Conservation (phyloP, 2,113 vertebrate species). For the Loxodonta africana region DNA sequence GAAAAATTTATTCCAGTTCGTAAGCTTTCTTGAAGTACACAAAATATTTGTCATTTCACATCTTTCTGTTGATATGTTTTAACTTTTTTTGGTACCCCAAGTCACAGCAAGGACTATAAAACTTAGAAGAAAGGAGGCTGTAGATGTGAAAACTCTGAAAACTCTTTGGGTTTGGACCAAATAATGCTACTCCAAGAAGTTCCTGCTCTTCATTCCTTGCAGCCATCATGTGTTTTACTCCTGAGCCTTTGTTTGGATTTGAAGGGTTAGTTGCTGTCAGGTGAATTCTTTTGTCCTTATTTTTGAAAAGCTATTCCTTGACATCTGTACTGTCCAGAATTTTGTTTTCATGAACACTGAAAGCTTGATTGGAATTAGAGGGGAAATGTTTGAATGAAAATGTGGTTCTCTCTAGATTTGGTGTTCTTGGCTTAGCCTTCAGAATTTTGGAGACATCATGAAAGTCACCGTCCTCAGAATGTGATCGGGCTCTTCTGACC, state of each 20-base stretch:
- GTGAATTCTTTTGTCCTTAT: slow-evolving; percentile 38
- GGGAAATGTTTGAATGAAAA: slow-evolving; percentile 52
- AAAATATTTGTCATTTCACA: background rate
- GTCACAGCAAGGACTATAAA: background rate
- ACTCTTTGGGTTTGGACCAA: background rate
- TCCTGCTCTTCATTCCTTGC: background rate
- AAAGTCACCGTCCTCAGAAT: background rate
- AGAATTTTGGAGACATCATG: background rate
- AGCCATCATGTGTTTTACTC: background rate
- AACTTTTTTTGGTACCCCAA: background rate
- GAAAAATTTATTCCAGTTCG: slow-evolving; percentile 32
- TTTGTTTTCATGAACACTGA: slow-evolving; percentile 33
- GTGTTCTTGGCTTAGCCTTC: slow-evolving; percentile 22
- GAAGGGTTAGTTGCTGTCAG: slow-evolving; percentile 40
- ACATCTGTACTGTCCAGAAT: background rate
- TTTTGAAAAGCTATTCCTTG: slow-evolving; percentile 49
- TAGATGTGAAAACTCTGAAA: background rate
- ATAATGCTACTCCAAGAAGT: background rate
- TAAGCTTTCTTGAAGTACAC: slow-evolving; percentile 26
- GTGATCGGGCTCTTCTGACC: background rate
- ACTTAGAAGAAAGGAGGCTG: background rate
- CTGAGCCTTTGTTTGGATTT: background rate
- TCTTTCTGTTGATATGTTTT: slow-evolving; percentile 24
- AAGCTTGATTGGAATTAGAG: slow-evolving; percentile 15
- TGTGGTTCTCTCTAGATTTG: background rate